These are phyloP conservation scores for Ciconia stormi DNA, from an alignment of 2,113 vertebrate species.

Conservation along the genomic window DNA sequence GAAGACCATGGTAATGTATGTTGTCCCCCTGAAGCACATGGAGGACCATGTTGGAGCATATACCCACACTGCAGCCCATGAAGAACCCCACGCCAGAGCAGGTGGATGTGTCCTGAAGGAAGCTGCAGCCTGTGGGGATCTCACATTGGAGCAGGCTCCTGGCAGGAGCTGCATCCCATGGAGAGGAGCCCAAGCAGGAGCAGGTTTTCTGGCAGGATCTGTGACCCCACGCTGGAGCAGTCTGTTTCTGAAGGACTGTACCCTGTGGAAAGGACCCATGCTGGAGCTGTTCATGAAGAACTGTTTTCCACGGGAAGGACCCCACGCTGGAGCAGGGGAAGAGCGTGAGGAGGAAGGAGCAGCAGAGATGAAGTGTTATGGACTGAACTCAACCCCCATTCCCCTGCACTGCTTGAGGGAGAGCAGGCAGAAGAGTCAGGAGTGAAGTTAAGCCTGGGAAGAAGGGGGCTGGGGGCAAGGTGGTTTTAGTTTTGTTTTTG, in stretches of 20 bases:
- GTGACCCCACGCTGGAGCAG: not conserved
- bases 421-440: not conserved
- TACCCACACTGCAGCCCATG: not conserved
- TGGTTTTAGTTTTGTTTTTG: not conserved
- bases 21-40: not conserved
- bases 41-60: not conserved
- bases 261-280: not conserved
- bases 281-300: not conserved
- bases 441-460: not conserved
- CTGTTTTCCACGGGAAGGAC: not conserved
- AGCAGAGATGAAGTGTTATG: not conserved
- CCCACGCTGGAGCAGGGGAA: not conserved
- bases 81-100: not conserved
- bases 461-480: fast-evolving
- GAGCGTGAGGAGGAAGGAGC: not conserved
- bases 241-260: not conserved
- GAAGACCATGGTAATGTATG: not conserved
- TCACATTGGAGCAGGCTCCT: not conserved
- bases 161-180: not conserved
- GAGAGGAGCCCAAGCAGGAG: not conserved
- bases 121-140: not conserved
- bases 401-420: not conserved
- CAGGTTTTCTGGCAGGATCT: not conserved
- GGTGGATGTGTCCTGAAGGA: not conserved
- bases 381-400: not conserved